These are phyloP conservation scores for Notarius lentiginosus DNA, from an alignment of 2,113 vertebrate species.

Conservation along the genomic window DNA sequence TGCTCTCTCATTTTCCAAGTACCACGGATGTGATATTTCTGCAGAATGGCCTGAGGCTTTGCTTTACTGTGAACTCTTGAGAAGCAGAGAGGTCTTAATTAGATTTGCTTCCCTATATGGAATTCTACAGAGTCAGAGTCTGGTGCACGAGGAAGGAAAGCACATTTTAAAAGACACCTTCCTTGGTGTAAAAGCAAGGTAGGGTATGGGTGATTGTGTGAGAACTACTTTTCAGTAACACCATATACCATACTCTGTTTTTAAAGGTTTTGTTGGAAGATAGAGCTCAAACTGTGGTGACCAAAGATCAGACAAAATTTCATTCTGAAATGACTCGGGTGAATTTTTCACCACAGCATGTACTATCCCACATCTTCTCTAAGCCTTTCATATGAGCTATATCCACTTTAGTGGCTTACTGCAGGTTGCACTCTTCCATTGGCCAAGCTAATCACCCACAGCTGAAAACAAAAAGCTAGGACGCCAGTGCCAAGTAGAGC, in stretches of 20 bases:
- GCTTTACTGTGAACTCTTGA: constrained; percentile 33
- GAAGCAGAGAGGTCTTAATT: constrained; percentile 46
- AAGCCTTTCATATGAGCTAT: neutral
- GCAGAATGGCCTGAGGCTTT: constrained; percentile 30
- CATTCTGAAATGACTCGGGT: neutral
- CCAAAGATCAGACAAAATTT: neutral
- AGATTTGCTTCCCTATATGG: constrained; percentile 36
- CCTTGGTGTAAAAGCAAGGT: constrained; percentile 13
- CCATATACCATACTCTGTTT: neutral
- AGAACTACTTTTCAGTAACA: neutral
- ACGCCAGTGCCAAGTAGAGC: constrained; percentile 56
- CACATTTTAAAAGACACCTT: neutral
- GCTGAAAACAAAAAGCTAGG: constrained; percentile 51
- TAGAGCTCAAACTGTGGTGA: neutral
- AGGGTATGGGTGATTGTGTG: neutral
- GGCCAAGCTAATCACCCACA: constrained; percentile 35
- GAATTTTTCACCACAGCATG: neutral
- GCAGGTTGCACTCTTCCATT: constrained; percentile 35
- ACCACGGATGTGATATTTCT: neutral
- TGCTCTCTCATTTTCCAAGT: constrained; percentile 2
- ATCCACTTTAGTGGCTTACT: constrained; percentile 22
- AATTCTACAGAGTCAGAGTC: constrained; percentile 28
- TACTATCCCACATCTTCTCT: neutral
- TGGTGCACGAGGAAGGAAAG: constrained; percentile 5
- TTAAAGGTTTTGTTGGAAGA: neutral